A percentile compares a stretch with the other conserved stretches of the same genome.
phyloP scores from a whole-genome alignment of 92 coral and sea anemone species.

The Galaxea fascicularis region DNA sequence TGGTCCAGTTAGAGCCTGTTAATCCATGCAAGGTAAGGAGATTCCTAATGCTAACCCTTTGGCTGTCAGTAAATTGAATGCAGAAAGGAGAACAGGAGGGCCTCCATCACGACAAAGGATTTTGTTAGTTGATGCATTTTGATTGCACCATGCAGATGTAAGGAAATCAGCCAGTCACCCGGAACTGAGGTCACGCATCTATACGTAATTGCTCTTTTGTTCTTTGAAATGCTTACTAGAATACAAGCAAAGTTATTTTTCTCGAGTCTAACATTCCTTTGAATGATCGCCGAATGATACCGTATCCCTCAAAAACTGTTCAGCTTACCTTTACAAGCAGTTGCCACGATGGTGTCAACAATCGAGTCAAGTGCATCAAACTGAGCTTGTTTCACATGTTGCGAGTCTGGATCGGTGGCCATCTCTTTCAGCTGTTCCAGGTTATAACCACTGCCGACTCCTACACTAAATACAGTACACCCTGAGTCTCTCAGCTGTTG shows the following conservation, averaged over 20 bases:
- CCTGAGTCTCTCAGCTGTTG: slow-evolving; percentile 86
- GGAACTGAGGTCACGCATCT: no score
- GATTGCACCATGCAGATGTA: no score
- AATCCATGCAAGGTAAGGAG: not conserved
- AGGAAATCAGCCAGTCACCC: no score
- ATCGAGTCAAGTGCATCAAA: slow-evolving; percentile 61
- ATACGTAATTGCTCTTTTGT: no score
- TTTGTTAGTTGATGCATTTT: no score
- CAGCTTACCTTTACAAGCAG: slow-evolving; percentile 71
- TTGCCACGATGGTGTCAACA: slow-evolving; percentile 65
- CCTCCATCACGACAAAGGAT: no score
- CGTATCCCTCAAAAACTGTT: no score
- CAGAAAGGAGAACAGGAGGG: no score
- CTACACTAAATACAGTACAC: slow-evolving; percentile 70
- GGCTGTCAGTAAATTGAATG: no score
- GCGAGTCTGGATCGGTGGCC: slow-evolving; percentile 90
- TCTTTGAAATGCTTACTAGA: no score
- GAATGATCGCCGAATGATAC: not conserved
- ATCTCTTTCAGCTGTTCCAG: slow-evolving; percentile 67
- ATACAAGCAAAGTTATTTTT: no score
- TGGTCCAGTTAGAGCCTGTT: not conserved
- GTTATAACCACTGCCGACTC: slow-evolving; percentile 67
- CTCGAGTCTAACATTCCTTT: no score
- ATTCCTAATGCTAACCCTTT: not conserved
- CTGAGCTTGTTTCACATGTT: slow-evolving; percentile 70